phyloP scores from a whole-genome alignment of 2,888 invertebrate genomes.

The Thymelicus lineola region DNA sequence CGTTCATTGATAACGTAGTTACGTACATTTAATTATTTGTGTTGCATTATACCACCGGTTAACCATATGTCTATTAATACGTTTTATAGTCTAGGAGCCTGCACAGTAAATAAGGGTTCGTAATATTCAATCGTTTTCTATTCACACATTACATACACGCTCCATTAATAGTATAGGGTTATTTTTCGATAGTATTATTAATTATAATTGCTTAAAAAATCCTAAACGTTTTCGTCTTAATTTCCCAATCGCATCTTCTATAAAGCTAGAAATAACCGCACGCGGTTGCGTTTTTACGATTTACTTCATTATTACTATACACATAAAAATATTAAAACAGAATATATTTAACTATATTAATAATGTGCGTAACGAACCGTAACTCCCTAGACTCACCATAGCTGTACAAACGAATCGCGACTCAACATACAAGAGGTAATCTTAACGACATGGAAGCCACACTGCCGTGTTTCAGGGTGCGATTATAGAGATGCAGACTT shows the following conservation, averaged over 20 bases:
- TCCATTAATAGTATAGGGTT: slow-evolving; percentile 4
- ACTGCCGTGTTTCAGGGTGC: neutral
- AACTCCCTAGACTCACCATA: slow-evolving; percentile 65
- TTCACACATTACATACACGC: slow-evolving; percentile 5
- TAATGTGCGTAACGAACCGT: slow-evolving; percentile 73
- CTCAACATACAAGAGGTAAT: slow-evolving; percentile 29
- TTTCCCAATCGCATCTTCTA: slow-evolving; percentile 43
- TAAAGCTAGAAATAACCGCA: slow-evolving; percentile 41
- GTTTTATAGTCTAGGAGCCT: slow-evolving; percentile 25
- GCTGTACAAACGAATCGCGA: slow-evolving; percentile 64
- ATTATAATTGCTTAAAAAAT: slow-evolving; percentile 18
- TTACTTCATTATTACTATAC: slow-evolving; percentile 59
- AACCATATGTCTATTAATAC: slow-evolving; percentile 23
- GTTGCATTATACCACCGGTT: slow-evolving; percentile 6
- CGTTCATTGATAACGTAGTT: slow-evolving; percentile 6
- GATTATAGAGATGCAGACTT: neutral
- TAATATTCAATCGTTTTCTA: neutral
- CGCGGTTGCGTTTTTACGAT: slow-evolving; percentile 55
- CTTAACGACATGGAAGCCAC: slow-evolving; percentile 5
- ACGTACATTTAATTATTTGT: slow-evolving; percentile 17
- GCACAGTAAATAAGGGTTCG: slow-evolving; percentile 5
- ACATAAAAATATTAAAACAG: slow-evolving; percentile 70
- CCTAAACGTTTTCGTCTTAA: slow-evolving; percentile 31
- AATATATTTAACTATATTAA: slow-evolving; percentile 58
- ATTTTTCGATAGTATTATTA: slow-evolving; percentile 27